phyloP scores from a whole-genome alignment of 2,113 vertebrate genomes.

The Scytalopus superciliaris region DNA sequence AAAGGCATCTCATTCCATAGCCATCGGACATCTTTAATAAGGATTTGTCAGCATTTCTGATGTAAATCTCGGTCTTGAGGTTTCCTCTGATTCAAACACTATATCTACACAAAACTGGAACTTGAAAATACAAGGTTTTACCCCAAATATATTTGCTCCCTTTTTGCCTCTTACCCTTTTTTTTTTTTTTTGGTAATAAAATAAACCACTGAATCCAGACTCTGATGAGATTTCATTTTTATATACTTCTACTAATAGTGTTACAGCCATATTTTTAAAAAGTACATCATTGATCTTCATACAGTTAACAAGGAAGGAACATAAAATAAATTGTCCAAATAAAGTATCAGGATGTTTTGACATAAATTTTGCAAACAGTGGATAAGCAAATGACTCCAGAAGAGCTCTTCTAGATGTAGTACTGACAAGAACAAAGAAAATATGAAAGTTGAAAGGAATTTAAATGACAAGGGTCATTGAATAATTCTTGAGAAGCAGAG shows the following conservation, averaged over 20 bases:
- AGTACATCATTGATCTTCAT: neutral
- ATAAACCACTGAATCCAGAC: neutral
- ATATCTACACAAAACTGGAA: neutral
- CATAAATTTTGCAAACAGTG: neutral
- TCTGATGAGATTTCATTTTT: neutral
- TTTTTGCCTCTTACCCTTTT: neutral
- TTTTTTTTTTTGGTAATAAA: neutral
- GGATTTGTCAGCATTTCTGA: slow-evolving; percentile 15
- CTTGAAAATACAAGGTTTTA: neutral
- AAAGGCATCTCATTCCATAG: slow-evolving; percentile 36
- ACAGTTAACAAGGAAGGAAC: neutral
- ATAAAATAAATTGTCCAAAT: neutral
- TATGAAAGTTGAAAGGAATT: neutral
- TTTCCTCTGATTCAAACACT: neutral
- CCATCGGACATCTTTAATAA: neutral
- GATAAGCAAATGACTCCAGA: neutral
- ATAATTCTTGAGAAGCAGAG: neutral
- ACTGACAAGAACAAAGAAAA: neutral
- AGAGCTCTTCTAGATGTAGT: neutral
- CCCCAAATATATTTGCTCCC: neutral
- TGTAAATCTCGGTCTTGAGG: neutral
- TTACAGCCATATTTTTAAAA: neutral
- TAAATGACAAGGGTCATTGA: neutral
- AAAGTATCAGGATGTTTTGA: neutral
- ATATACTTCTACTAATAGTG: neutral